A percentile compares a stretch with the other conserved stretches of the same genome.
These are phyloP conservation scores for Cyanoderma ruficeps DNA, from an alignment of 2,113 vertebrate genomes.

Conservation along the genomic window DNA sequence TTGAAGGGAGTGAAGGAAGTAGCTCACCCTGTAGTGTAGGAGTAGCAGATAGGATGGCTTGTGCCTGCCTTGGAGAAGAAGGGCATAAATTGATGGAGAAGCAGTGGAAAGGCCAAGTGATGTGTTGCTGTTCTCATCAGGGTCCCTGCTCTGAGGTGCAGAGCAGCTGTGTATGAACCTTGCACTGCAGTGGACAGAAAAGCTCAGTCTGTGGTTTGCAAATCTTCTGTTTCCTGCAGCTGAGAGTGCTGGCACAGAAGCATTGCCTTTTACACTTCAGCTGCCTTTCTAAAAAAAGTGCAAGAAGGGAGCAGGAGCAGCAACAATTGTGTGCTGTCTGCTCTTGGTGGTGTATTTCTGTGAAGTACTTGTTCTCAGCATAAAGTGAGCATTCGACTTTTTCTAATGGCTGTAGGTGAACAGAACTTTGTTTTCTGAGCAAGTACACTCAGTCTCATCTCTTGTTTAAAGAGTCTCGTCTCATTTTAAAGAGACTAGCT, in stretches of 20 bases:
- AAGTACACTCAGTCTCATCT: not conserved
- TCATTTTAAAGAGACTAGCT: not conserved
- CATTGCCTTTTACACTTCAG: not conserved
- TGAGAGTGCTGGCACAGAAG: not conserved
- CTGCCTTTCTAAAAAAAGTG: not conserved
- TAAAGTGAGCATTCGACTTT: not conserved
- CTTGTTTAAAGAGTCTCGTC: not conserved
- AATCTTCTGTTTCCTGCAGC: not conserved
- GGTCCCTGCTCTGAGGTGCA: not conserved
- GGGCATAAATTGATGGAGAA: not conserved
- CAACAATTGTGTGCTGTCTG: not conserved
- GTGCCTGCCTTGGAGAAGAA: not conserved
- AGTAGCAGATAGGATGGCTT: not conserved
- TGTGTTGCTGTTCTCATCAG: not conserved
- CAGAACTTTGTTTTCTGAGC: not conserved
- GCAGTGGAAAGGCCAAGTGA: not conserved
- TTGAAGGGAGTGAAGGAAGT: not conserved
- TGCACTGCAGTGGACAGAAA: not conserved
- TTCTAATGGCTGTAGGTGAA: not conserved
- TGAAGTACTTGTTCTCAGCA: not conserved
- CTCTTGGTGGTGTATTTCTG: not conserved
- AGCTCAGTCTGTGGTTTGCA: not conserved
- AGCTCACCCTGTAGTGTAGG: not conserved
- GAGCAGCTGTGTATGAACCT: not conserved
- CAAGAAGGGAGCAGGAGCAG: not conserved